Conservation (phyloP, 2,888 invertebrate species). For the Xanthia togata region DNA sequence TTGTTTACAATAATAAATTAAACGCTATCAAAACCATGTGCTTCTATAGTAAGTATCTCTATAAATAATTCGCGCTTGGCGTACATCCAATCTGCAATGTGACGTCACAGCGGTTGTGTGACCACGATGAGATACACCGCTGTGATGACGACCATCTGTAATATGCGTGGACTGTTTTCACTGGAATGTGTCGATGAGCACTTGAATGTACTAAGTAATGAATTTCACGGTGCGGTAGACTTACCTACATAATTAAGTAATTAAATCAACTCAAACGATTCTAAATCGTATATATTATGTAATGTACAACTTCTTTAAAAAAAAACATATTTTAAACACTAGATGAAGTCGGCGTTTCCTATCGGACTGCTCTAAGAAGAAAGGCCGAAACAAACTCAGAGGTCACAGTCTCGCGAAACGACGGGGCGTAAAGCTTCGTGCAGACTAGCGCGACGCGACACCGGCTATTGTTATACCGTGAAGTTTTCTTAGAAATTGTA, state of each 20-base stretch:
- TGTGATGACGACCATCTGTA: slow-evolving; percentile 2
- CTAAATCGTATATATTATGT: neutral
- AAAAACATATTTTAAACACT: too few relatives aligned
- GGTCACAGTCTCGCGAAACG: too few relatives aligned
- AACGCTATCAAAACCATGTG: slow-evolving; percentile 2
- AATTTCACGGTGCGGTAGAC: neutral
- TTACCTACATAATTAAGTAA: neutral
- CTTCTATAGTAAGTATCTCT: slow-evolving; percentile 11
- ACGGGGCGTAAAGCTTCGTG: too few relatives aligned
- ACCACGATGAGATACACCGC: neutral
- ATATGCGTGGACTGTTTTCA: neutral
- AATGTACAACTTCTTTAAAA: neutral
- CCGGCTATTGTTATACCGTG: too few relatives aligned
- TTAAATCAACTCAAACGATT: neutral
- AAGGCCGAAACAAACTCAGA: too few relatives aligned
- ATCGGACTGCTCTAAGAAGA: too few relatives aligned
- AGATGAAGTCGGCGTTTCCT: too few relatives aligned
- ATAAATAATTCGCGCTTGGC: slow-evolving; percentile 48
- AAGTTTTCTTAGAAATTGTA: too few relatives aligned
- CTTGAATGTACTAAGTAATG: neutral
- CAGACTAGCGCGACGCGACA: too few relatives aligned
- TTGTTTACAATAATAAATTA: slow-evolving; percentile 9
- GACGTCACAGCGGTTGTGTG: slow-evolving; percentile 14
- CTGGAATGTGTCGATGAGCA: neutral
- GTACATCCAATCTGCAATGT: slow-evolving; percentile 26